Base-by-base conservation (phyloP, 2,888 invertebrate genomes). In the Noctua janthe region DNA sequence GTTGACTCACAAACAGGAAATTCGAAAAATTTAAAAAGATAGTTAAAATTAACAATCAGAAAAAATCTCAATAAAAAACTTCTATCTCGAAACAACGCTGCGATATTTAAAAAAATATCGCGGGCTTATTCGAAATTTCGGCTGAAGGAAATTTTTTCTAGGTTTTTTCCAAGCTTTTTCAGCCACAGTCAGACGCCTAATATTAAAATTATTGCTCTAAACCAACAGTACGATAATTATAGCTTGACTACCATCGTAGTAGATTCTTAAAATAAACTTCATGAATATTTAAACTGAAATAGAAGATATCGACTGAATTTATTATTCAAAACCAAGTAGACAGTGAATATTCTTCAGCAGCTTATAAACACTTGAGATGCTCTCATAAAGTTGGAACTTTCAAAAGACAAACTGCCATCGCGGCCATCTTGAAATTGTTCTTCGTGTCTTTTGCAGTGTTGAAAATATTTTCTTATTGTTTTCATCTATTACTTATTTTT, bases 311-410 rank as follows among this genome's bases (percentile, higher is more conserved):
- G 69, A 47, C 69, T 8, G 47, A n/a, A 43, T 67, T 43, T 2
- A 51, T 51, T 74, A 82, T 75, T 81, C 13, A 83, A 49, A 54
- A n/a, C 2, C 29, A 54, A 62, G 51, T 35, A n/a, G 54, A 77
- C 54, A 29, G 59, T 23, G 47, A 62, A 70, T 77, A 64, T 70
- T 54, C 70, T 39, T 17, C 29, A 64, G 17, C 23, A 49, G 83
- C 62, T 70, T 70, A 56, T 59, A 81, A 78, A 78, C 62, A 77
- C 39, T 83, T 64, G 17, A 64, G 78, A 83, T 81, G 49, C 35
- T 77, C 39, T 39, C 54, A 62, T 54, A 64, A 78, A 84, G 39
- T 81, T 78, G 39, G 23, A 78, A 81, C 49, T 83, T 81, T 56
- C 4, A 54, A 70, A 62, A 78, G 78, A 78, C 51, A 78, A 84